These are phyloP conservation scores for Lypha dubia DNA, from an alignment of 2,888 invertebrate species.

Conservation along the genomic window DNA sequence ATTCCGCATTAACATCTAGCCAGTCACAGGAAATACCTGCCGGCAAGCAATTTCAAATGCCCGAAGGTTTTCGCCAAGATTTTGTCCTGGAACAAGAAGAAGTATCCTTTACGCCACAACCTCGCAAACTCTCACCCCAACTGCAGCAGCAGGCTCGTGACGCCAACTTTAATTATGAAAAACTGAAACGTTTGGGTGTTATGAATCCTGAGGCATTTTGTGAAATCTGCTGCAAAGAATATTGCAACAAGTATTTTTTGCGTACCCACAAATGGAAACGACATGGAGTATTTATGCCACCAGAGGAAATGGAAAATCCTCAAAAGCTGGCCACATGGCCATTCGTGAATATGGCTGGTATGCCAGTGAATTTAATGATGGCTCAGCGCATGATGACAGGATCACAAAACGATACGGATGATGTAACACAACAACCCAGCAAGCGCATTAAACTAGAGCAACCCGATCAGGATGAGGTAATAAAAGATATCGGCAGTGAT, in stretches of 20 bases:
- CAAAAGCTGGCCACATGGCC: slow-evolving; percentile 82
- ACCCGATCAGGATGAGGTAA: slow-evolving; percentile 70
- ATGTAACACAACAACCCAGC: slow-evolving; percentile 61
- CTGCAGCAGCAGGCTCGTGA: slow-evolving; percentile 88
- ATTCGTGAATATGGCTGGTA: slow-evolving; percentile 84
- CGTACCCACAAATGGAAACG: slow-evolving; percentile 95
- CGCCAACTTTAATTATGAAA: slow-evolving; percentile 89
- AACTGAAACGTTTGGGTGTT: slow-evolving; percentile 90
- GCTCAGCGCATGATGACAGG: slow-evolving; percentile 75
- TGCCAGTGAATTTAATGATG: slow-evolving; percentile 91
- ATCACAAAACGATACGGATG: slow-evolving; percentile 68
- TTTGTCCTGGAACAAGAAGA: slow-evolving; percentile 83
- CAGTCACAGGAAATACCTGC: slow-evolving; percentile 19
- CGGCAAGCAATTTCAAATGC: slow-evolving; percentile 79
- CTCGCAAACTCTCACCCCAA: slow-evolving; percentile 86
- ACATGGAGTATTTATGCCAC: slow-evolving; percentile 91
- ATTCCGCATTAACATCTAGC: slow-evolving; percentile 17
- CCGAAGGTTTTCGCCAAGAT: slow-evolving; percentile 83
- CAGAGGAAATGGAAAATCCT: slow-evolving; percentile 84
- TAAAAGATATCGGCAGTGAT: slow-evolving; percentile 69
- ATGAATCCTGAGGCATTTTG: slow-evolving; percentile 95
- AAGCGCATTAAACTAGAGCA: slow-evolving; percentile 80
- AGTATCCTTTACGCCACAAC: slow-evolving; percentile 84
- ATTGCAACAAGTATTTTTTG: slow-evolving; percentile 96
- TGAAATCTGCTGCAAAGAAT: slow-evolving; percentile 96